phyloP scores from a whole-genome alignment of 2,888 invertebrate species.

The Synergus laeviventris region DNA sequence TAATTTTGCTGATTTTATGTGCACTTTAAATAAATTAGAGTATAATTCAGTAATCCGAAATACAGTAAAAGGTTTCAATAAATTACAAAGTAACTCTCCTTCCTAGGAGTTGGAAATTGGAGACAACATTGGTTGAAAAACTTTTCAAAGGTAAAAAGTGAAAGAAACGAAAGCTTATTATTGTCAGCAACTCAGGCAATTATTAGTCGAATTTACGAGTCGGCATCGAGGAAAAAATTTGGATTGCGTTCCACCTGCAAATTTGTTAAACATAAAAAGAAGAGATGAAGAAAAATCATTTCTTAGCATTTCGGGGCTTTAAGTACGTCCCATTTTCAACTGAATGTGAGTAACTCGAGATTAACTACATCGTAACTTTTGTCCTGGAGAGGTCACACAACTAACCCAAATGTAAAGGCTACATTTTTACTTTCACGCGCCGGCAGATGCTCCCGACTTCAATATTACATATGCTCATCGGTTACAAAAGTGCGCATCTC shows the following conservation, averaged over 20 bases:
- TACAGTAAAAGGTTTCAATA: no score
- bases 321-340: constrained; percentile 8
- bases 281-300: constrained; percentile 19
- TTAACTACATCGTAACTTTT: constrained; percentile 33
- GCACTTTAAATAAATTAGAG: no score
- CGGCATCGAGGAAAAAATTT: not conserved
- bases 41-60: no score
- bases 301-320: not conserved
- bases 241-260: not conserved
- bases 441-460: constrained; percentile 21
- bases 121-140: not conserved
- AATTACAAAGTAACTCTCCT: not conserved
- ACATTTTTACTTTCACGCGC: constrained; percentile 37
- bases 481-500: constrained; percentile 10
- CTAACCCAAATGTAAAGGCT: constrained; percentile 29
- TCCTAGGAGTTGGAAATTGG: not conserved
- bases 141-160: not conserved
- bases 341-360: constrained; percentile 18
- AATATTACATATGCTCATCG: constrained; percentile 7
- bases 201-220: constrained; percentile 9
- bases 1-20: no score
- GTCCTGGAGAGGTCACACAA: constrained; percentile 33
- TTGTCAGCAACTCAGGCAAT: constrained; percentile 8
- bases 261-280: not conserved
- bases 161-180: constrained; percentile 4